Percentiles rank a stretch among this genome's conserved stretches.
phyloP scores from a whole-genome alignment of 1,140 invertebrate species.

The Latrodectus geometricus region DNA sequence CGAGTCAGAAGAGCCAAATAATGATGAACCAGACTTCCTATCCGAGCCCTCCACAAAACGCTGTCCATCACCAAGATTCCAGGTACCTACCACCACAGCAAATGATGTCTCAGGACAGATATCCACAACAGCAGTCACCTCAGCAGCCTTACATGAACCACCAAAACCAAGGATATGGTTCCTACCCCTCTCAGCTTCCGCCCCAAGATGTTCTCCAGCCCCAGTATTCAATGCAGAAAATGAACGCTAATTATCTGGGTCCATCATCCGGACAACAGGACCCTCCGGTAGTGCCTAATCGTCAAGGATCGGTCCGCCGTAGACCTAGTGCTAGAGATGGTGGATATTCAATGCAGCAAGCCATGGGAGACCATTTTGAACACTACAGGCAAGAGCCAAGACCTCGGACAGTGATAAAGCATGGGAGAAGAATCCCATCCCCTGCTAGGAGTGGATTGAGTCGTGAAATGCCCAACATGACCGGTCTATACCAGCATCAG shows the following conservation, averaged over 20 bases:
- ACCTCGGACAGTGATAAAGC: constrained; percentile 45
- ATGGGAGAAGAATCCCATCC: constrained; percentile 52
- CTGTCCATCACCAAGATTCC: constrained; percentile 7
- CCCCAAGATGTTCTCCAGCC: constrained; percentile 22
- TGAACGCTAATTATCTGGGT: constrained; percentile 42
- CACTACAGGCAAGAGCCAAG: constrained; percentile 76
- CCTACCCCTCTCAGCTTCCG: neutral
- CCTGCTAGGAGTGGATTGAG: constrained; percentile 24
- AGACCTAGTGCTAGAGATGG: constrained; percentile 24
- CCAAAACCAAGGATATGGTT: constrained; percentile 45
- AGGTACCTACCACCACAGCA: constrained; percentile 30
- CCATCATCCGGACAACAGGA: constrained; percentile 4
- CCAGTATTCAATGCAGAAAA: constrained; percentile 30
- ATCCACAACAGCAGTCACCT: neutral
- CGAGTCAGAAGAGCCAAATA: neutral
- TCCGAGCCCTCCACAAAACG: constrained; percentile 11
- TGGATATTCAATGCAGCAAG: constrained; percentile 69
- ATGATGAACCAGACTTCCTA: constrained; percentile 21
- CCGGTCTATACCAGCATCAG: neutral
- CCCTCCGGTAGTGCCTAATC: constrained; percentile 43
- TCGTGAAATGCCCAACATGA: neutral
- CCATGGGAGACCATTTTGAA: constrained; percentile 82
- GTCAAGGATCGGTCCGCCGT: constrained; percentile 47
- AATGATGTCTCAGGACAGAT: constrained; percentile 8
- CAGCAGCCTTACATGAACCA: neutral